Evolutionary conservation across 1,140 invertebrate genomes (phyloP).

Genomic region (Sycophila sp.): DNA sequence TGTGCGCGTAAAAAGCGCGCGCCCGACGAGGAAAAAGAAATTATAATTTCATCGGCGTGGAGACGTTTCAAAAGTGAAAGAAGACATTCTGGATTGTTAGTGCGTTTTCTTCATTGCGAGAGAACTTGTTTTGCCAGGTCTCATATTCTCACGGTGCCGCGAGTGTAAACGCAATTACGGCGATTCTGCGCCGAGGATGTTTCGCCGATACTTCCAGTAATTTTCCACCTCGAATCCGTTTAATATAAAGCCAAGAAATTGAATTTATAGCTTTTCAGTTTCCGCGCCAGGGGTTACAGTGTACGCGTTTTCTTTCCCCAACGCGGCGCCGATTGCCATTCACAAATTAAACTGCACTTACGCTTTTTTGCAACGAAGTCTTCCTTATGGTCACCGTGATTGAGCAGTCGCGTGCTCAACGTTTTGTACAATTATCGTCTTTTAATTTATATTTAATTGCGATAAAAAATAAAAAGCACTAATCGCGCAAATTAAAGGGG

Average conservation of each 20-base stretch:
- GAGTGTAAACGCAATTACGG: constrained; percentile 3
- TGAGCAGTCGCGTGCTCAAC: no score
- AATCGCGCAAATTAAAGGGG: no score
- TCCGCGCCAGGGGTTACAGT: no score
- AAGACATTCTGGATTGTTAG: constrained; percentile 17
- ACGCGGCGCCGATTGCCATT: no score
- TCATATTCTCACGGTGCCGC: constrained; percentile 12
- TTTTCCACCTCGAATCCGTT: neutral
- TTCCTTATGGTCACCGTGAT: no score
- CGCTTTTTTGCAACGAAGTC: no score
- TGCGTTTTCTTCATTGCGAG: neutral
- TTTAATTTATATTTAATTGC: no score
- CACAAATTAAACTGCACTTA: no score
- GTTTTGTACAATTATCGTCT: no score
- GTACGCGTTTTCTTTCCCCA: no score
- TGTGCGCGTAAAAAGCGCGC: neutral
- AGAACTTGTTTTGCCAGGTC: constrained; percentile 2
- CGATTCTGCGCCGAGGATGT: neutral
- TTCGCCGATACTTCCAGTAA: neutral
- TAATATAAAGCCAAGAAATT: neutral
- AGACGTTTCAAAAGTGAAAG: constrained; percentile 17
- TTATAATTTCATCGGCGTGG: neutral
- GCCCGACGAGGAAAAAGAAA: neutral
- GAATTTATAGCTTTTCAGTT: neutral
- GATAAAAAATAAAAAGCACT: no score